A percentile compares a stretch with the other conserved stretches of the same genome.
Evolutionary conservation across 2,113 vertebrate species (phyloP).

Genomic region (Pithys albifrons): DNA sequence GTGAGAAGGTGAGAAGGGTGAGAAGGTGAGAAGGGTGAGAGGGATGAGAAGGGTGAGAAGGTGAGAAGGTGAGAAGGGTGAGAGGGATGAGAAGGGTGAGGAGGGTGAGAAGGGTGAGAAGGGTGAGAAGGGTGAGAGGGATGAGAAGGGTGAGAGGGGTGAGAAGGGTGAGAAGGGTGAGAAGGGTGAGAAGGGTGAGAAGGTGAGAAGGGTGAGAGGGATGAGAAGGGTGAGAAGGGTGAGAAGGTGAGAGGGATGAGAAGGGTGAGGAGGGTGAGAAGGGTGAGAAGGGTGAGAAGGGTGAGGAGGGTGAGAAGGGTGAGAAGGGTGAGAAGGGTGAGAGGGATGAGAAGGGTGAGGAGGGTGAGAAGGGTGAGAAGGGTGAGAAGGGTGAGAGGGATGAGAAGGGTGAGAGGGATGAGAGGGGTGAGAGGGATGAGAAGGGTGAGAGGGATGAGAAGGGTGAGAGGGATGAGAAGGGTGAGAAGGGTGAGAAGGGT

Average conservation of each 20-base stretch:
- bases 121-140: too few species aligned
- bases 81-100: background rate
- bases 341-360: too few species aligned
- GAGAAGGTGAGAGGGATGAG: too few species aligned
- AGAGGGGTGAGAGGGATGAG: too few species aligned
- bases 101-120: too few species aligned
- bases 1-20: too few species aligned
- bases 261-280: background rate
- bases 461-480: background rate
- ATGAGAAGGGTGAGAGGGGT: background rate
- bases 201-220: too few species aligned
- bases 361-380: background rate
- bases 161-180: background rate
- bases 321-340: too few species aligned
- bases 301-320: background rate
- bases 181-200: background rate
- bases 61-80: background rate
- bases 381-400: background rate
- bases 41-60: background rate
- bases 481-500: background rate
- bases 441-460: too few species aligned
- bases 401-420: background rate
- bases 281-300: background rate
- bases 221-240: too few species aligned
- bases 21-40: too few species aligned